Base-by-base conservation (phyloP, 1,140 invertebrate species). In the Dolichoris vasculosae region DNA sequence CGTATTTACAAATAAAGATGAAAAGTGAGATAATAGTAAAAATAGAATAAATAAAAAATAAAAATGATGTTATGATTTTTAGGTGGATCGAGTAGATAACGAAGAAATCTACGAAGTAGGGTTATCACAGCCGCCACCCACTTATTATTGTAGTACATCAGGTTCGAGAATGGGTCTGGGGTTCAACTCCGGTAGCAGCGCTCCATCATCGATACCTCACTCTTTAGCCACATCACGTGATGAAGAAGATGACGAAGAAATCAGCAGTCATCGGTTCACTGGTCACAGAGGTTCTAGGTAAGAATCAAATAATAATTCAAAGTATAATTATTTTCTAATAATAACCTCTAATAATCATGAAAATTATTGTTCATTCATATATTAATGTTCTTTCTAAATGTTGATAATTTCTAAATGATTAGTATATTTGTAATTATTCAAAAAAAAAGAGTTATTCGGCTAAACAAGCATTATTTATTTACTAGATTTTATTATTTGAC, bases 41-140 rank as follows among this genome's bases (percentile, higher is more conserved):
- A n/a, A n/a, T n/a, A n/a, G n/a, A n/a, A n/a, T n/a, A n/a, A n/a
- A n/a, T n/a, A n/a, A n/a, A n/a, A n/a, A 46, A 46, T 46, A 13
- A 46, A 46, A 46, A 46, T 7, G 6, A 26, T 26, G 26, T 26
- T 13, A 4, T 80, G 55, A 17, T 86, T 89, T 85, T 4, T 85
- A 93, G 93, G 92, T 93, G 91, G 92, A 93, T 92, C 93, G 92
- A 86, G 90, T 89, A 89, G 91, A 93, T 88, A 93, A 92, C 91
- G 91, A 93, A 89, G 92, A 92, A 90, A 90, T 88, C 87, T 91
- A 92, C 89, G 91, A 89, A 89, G 90, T 90, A 90, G 90, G 89
- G 90, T 89, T 90, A 90, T 90, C 88, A 87, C 89, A 89, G 77
- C 89, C 90, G 81, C 88, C 89, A 80, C 87, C 89, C 63, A 87